A percentile compares a stretch with the other conserved stretches of the same genome.
phyloP scores from a whole-genome alignment of 2,888 invertebrate genomes.

The Coenonympha arcania region DNA sequence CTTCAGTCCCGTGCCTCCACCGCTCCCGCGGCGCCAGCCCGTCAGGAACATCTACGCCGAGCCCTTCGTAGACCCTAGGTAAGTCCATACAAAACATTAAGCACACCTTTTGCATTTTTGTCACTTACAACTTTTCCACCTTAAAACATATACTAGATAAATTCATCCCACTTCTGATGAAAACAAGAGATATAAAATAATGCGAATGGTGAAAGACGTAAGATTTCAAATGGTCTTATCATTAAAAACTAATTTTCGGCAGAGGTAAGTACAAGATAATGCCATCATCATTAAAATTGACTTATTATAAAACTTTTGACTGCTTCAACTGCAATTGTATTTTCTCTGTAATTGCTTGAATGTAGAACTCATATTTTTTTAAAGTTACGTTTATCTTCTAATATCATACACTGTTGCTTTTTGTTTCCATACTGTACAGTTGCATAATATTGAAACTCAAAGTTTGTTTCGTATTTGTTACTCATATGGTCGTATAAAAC shows the following conservation, averaged over 20 bases:
- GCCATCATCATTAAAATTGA: not conserved
- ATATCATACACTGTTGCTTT: no score
- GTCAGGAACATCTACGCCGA: conserved; percentile 79
- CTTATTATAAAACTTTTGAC: not conserved
- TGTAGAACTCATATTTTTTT: not conserved
- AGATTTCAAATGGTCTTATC: not conserved
- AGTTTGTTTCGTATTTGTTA: not conserved
- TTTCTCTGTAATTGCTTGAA: not conserved
- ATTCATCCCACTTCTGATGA: no score
- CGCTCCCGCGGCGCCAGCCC: conserved; percentile 76
- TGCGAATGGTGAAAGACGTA: not conserved
- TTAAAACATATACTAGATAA: no score
- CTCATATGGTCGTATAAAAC: not conserved
- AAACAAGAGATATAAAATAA: not conserved
- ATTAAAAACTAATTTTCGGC: not conserved
- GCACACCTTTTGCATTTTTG: not conserved
- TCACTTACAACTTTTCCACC: not conserved
- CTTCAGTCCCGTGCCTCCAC: conserved; percentile 75
- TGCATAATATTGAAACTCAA: not conserved
- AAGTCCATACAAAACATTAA: conserved; percentile 36
- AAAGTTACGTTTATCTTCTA: no score
- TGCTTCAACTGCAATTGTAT: not conserved
- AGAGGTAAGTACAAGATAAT: conserved; percentile 1
- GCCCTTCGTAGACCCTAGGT: conserved; percentile 77
- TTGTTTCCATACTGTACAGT: no score